Conservation (phyloP, 2,888 invertebrate genomes). For the Crossocerus cetratus region DNA sequence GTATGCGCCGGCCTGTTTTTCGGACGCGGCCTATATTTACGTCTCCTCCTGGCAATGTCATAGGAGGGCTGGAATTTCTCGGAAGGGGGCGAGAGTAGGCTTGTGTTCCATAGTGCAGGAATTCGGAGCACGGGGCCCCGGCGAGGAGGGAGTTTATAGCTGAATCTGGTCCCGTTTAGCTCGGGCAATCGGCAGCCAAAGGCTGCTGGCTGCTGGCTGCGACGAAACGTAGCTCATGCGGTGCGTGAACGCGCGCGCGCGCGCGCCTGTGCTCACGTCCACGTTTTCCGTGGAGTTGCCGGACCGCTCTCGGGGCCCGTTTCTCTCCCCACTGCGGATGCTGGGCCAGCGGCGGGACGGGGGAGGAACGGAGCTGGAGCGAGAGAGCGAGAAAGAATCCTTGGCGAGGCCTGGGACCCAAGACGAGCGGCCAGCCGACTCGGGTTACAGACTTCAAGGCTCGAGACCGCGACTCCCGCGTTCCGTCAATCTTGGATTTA, state of each 20-base stretch:
- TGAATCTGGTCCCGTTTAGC: neutral
- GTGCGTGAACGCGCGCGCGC: conserved; percentile 18
- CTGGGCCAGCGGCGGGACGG: neutral
- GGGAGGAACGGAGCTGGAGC: conserved; percentile 11
- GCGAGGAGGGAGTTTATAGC: neutral
- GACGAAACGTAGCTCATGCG: conserved; percentile 23
- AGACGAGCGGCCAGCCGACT: conserved; percentile 51
- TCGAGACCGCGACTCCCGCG: conserved; percentile 43
- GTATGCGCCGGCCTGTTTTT: no score
- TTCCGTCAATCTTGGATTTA: conserved; percentile 53
- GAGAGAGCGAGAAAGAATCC: conserved; percentile 36
- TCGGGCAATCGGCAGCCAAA: conserved; percentile 27
- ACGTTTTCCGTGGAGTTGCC: conserved; percentile 53
- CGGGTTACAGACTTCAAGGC: conserved; percentile 56
- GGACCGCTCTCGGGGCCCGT: conserved; percentile 54
- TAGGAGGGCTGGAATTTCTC: no score
- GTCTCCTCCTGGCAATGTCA: no score
- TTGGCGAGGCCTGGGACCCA: conserved; percentile 53
- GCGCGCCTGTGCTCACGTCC: conserved; percentile 10
- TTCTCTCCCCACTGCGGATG: conserved; percentile 22
- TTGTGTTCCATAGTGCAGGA: neutral
- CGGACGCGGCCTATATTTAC: no score
- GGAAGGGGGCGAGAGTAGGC: neutral
- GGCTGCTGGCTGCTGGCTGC: conserved; percentile 12
- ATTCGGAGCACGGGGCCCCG: neutral